Percentiles rank a stretch among this genome's conserved stretches.
phyloP scores from a whole-genome alignment of 1,140 invertebrate genomes.

The Conopomorpha cramerella region DNA sequence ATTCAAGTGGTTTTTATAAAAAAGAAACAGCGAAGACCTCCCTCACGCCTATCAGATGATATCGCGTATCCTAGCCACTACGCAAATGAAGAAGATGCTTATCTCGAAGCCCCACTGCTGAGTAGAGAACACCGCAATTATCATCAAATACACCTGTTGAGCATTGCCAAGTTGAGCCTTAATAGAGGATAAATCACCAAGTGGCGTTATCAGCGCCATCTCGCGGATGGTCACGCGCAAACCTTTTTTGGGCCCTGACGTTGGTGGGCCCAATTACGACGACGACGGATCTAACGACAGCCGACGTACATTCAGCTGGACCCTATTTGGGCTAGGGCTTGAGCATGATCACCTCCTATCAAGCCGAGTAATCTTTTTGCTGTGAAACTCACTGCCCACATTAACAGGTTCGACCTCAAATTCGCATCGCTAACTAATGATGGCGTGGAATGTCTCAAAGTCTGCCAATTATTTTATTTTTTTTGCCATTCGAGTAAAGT shows the following conservation, averaged over 20 bases:
- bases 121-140: slow-evolving; percentile 26
- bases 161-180: slow-evolving; percentile 17
- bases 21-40: too few species aligned
- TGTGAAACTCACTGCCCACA: too few species aligned
- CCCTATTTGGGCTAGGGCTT: slow-evolving; percentile 8
- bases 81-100: slow-evolving; percentile 26
- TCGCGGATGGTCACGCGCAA: slow-evolving; percentile 12
- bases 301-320: slow-evolving; percentile 2
- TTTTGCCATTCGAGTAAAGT: too few species aligned
- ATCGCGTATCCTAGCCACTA: slow-evolving; percentile 16
- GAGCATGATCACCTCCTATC: too few species aligned
- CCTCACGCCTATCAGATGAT: slow-evolving; percentile 6
- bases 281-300: neutral
- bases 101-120: slow-evolving; percentile 28
- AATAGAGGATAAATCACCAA: slow-evolving; percentile 10
- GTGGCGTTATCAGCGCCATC: slow-evolving; percentile 1
- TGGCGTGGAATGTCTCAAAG: too few species aligned
- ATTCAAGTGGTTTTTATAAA: too few species aligned
- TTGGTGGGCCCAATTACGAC: slow-evolving; percentile 14
- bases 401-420: too few species aligned
- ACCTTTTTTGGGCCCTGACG: slow-evolving; percentile 10
- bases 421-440: too few species aligned
- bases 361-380: too few species aligned
- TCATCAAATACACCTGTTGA: slow-evolving; percentile 26
- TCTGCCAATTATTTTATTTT: too few species aligned